Base-by-base conservation (phyloP, 2,888 invertebrate species). In the Dastarcus helophoroides region DNA sequence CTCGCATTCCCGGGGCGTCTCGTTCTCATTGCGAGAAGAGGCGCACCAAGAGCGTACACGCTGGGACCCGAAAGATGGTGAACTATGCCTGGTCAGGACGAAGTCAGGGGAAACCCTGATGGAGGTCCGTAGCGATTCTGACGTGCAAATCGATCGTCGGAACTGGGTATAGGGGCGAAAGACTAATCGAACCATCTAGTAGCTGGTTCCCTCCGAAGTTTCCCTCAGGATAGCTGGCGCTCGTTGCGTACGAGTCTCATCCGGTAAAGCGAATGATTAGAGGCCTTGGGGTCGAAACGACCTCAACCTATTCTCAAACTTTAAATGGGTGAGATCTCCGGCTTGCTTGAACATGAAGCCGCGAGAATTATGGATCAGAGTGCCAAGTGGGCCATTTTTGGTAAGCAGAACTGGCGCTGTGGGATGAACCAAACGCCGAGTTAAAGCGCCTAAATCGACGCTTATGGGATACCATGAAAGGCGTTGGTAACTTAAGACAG, bases 381-480 rank as follows among this genome's bases (percentile, higher is more conserved):
- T 68, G 67, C 68, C 70, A 65, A 75, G 73, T 74, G 75, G 73
- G 73, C 73, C 73, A 72, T 58, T 73, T 75, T 74, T 75, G 73
- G 75, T 74, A 76, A 76, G 75, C 75, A 77, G 76, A 77, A 79
- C 76, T 78, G 76, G 76, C 71, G 76, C 69, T 78, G 75, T 69
- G 74, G 75, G 74, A 75, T 78, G 75, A 76, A 78, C 72, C 72
- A 68, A 75, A 75, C 71, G 71, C 63, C 59, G 67, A 68, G 73
- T 69, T 75, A 74, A 72, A 69, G 74, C 66, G 73, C 72, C 71
- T 53, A 63, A 71, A 62, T 55, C 63, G 65, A 69, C 68, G 69
- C 71, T 67, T 62, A 67, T 65, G 56, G 63, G 69, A 71, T 47
- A 62, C 68, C 69, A 68, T 61, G 62, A 69, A 71, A 68, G 71